These are phyloP conservation scores for Scarus forsteni DNA, from an alignment of 2,797 vertebrate species.

Conservation along the genomic window DNA sequence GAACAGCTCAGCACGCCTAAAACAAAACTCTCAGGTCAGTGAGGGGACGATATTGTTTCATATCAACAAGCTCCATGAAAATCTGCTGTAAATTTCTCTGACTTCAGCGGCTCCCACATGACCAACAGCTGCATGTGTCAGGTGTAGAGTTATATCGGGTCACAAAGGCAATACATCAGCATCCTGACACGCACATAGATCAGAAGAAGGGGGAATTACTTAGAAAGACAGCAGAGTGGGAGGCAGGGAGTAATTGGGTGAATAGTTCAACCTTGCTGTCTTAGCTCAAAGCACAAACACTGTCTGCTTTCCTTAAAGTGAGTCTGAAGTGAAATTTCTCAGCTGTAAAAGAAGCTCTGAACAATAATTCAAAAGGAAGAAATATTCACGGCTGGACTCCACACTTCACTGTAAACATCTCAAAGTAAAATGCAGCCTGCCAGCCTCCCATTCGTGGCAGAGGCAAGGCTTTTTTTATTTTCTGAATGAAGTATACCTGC, in stretches of 20 bases:
- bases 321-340: constrained; percentile 16
- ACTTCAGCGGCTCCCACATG: constrained; percentile 20
- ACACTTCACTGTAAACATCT: constrained; percentile 43
- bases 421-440: constrained; percentile 48
- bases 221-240: constrained; percentile 2
- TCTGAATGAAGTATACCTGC: constrained; percentile 35
- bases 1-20: constrained; percentile 48
- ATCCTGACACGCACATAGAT: constrained; percentile 28
- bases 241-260: constrained; percentile 3
- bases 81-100: constrained; percentile 26
- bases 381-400: constrained; percentile 22
- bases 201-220: constrained; percentile 8
- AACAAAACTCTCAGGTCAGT: constrained; percentile 7
- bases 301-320: too few relatives aligned
- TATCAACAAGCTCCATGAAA: constrained; percentile 27
- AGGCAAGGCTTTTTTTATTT: constrained; percentile 34
- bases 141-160: constrained; percentile 41
- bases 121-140: constrained; percentile 68
- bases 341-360: constrained; percentile 19
- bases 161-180: constrained; percentile 44
- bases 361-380: constrained; percentile 28
- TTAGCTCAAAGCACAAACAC: not conserved
- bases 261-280: constrained; percentile 23
- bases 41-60: constrained; percentile 43
- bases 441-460: constrained; percentile 47